Base-by-base conservation (phyloP, 2,113 vertebrate genomes). In the Sapajus apella region DNA sequence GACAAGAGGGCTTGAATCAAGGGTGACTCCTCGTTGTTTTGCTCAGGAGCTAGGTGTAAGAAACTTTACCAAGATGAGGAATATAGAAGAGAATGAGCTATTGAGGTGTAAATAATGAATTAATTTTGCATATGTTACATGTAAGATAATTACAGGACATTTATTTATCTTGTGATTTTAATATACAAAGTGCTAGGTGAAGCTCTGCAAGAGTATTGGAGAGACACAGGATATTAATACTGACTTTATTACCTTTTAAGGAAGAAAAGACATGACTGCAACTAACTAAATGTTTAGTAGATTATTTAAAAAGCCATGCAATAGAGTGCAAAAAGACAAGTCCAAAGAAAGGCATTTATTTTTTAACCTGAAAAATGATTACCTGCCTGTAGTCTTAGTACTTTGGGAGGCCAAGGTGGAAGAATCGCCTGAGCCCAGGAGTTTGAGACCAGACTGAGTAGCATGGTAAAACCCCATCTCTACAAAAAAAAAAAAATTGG, bases 281-380 rank as follows among this genome's bases (percentile, higher is more conserved):
- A 73, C 8, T 27, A 84, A 84, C 9, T 43, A 20, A 73, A 56
- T n/a, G 3, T 66, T 76, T 93, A 35, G 3, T 73, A 85, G 47
- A 95, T 88, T 88, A 81, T 91, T 86, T 25, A 85, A 76, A 95
- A 56, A 89, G 90, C 8, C 45, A 58, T 32, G 5, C 6, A 87
- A 72, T 4, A 76, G 32, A 89, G 14, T 83, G 7, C 2, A 43
- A 87, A 40, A 13, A 35, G 21, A 64, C n/a, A 85, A 79, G 16
- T 73, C 27, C 27, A 82, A 43, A 79, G n/a, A 80, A 83, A 58
- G 55, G 13, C 14, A 7, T 27, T 25, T 75, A 25, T 89, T 70
- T 73, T 82, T 47, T 84, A 27, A 94, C 75, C 8, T 64, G 13
- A 68, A 86, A 93, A 96, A 80, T 94, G 4, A 83, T 75, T 88